Conservation (phyloP, 2,888 invertebrate species). For the Agriopis marginaria region DNA sequence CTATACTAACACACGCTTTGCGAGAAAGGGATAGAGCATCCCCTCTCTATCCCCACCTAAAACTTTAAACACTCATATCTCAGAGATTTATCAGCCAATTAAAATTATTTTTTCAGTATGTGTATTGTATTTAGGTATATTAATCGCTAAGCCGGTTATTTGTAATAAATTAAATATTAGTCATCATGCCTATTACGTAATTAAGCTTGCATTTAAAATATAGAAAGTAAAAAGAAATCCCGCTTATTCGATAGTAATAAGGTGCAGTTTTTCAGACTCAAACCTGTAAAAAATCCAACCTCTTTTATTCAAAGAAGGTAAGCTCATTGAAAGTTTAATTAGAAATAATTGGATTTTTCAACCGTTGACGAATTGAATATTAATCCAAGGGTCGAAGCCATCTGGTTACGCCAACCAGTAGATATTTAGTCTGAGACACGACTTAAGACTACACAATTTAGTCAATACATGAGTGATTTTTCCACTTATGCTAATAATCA, state of each 20-base stretch:
- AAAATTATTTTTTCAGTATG: too few relatives aligned
- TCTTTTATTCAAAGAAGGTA: slow-evolving; percentile 26
- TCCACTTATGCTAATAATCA: not conserved
- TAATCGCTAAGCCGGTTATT: too few relatives aligned
- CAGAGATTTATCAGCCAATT: too few relatives aligned
- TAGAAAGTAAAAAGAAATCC: not conserved
- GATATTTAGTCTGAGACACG: not conserved
- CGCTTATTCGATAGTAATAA: not conserved
- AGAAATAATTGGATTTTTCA: slow-evolving; percentile 43
- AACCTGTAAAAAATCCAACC: slow-evolving; percentile 4
- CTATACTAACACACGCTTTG: too few relatives aligned
- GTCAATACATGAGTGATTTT: slow-evolving; percentile 3
- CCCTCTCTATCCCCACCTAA: too few relatives aligned
- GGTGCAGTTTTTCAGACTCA: slow-evolving; percentile 2
- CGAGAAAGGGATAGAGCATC: too few relatives aligned
- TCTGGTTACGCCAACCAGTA: slow-evolving; percentile 21
- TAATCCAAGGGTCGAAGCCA: slow-evolving; percentile 37
- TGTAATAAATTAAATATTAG: too few relatives aligned
- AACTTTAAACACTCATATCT: too few relatives aligned
- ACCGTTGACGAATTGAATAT: slow-evolving; percentile 42
- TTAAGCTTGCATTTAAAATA: too few relatives aligned
- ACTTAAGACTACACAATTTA: not conserved
- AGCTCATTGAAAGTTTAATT: slow-evolving; percentile 44
- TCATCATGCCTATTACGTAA: too few relatives aligned
- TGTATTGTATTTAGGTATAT: too few relatives aligned